Evolutionary conservation across 2,888 invertebrate species (phyloP).

Genomic region (Thymelicus lineola): DNA sequence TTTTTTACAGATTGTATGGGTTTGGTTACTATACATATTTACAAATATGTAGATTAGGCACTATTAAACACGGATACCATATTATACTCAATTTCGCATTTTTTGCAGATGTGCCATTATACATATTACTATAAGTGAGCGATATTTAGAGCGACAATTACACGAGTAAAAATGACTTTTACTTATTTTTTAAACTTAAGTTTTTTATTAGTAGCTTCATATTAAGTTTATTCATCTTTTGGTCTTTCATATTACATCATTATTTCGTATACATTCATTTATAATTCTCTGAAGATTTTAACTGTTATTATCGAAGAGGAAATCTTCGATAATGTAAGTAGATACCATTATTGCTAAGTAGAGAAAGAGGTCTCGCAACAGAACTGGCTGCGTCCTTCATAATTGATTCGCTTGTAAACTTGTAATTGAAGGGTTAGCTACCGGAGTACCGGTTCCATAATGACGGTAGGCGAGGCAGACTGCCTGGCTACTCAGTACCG

Average conservation of each 20-base stretch:
- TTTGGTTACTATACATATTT: too few species aligned
- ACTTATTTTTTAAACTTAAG: too few species aligned
- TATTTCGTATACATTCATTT: neutral
- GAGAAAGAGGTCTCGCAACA: slow-evolving; percentile 30
- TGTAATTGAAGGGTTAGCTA: slow-evolving; percentile 39
- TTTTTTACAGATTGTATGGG: too few species aligned
- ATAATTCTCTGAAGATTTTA: neutral
- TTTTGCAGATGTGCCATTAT: too few species aligned
- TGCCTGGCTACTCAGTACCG: slow-evolving; percentile 43
- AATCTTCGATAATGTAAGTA: slow-evolving; percentile 6
- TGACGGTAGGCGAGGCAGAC: slow-evolving; percentile 49
- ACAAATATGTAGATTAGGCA: too few species aligned
- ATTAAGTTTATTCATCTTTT: neutral
- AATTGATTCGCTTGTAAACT: slow-evolving; percentile 29
- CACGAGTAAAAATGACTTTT: too few species aligned
- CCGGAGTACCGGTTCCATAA: slow-evolving; percentile 44
- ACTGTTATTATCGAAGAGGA: neutral
- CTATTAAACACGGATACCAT: too few species aligned
- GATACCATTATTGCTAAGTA: neutral
- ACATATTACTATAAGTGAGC: too few species aligned
- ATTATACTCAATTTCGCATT: too few species aligned
- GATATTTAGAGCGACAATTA: too few species aligned
- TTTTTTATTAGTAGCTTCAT: too few species aligned
- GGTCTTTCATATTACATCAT: neutral
- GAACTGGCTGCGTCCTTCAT: slow-evolving; percentile 32